Percentiles rank a stretch among this genome's conserved stretches.
Evolutionary conservation across 2,888 invertebrate genomes (phyloP).

Genomic region (Pristionchus mayeri): DNA sequence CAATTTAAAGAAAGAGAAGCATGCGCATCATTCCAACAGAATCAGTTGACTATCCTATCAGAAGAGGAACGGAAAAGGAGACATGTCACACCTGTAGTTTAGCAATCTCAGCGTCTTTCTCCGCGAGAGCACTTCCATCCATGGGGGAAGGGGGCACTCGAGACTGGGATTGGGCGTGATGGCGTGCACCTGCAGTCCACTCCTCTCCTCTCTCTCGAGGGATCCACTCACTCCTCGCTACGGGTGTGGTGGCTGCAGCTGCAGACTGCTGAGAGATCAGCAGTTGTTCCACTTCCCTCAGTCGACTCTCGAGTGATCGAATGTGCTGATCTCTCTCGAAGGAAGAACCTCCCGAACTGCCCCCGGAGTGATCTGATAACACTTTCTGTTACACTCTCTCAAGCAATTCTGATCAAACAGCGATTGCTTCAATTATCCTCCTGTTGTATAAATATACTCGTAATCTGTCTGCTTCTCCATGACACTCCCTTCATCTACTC

Average conservation of each 20-base stretch:
- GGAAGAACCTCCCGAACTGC: slow-evolving; percentile 24
- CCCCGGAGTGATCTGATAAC: not conserved
- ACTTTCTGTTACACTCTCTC: not conserved
- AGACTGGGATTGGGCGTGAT: slow-evolving; percentile 19
- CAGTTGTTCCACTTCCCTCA: not conserved
- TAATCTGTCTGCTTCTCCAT: not conserved
- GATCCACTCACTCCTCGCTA: slow-evolving; percentile 10
- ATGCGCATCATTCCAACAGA: not conserved
- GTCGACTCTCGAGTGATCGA: slow-evolving; percentile 24
- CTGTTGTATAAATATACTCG: not conserved
- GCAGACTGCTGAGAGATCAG: not conserved
- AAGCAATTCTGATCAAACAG: not conserved
- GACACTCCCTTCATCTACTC: slow-evolving; percentile 5
- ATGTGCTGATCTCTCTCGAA: slow-evolving; percentile 17
- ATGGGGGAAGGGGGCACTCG: not conserved
- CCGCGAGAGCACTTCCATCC: not conserved
- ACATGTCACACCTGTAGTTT: not conserved
- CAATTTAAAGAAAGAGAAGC: no score
- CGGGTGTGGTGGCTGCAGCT: slow-evolving; percentile 13
- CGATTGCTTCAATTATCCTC: not conserved
- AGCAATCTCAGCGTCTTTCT: slow-evolving; percentile 43
- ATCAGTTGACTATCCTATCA: not conserved
- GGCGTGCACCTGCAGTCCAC: slow-evolving; percentile 17
- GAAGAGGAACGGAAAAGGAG: not conserved
- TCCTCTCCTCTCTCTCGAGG: not conserved